Evolutionary conservation across 1,140 invertebrate species (phyloP).

Genomic region (Bradynema listronoti): DNA sequence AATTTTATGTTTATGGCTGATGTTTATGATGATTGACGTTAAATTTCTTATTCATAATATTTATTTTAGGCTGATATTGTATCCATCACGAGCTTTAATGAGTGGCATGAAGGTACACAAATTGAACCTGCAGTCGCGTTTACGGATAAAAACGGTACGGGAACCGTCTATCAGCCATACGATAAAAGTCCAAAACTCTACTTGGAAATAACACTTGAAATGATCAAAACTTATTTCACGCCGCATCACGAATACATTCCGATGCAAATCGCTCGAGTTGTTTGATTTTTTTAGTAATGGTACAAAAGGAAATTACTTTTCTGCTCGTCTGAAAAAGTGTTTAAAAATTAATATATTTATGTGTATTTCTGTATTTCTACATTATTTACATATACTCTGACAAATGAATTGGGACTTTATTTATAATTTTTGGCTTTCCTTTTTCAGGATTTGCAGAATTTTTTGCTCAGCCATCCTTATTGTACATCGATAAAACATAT

Average conservation of each 20-base stretch:
- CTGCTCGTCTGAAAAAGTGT: too few species aligned
- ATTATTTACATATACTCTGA: too few species aligned
- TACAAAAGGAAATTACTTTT: too few species aligned
- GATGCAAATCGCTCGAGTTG: slow-evolving; percentile 33
- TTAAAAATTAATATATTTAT: too few species aligned
- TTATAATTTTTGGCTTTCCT: too few species aligned
- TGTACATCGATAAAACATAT: too few species aligned
- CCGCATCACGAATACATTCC: slow-evolving; percentile 45
- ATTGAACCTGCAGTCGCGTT: slow-evolving; percentile 60
- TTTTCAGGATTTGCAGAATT: too few species aligned
- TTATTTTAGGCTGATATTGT: slow-evolving; percentile 51
- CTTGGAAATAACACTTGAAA: slow-evolving; percentile 44
- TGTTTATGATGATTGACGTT: neutral
- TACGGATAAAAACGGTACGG: slow-evolving; percentile 26
- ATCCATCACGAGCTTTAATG: slow-evolving; percentile 63
- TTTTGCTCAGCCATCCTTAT: too few species aligned
- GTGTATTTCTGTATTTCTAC: too few species aligned
- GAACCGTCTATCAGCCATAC: slow-evolving; percentile 27
- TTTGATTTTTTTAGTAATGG: too few species aligned
- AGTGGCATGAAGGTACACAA: slow-evolving; percentile 64
- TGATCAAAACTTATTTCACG: slow-evolving; percentile 46
- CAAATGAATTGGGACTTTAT: too few species aligned
- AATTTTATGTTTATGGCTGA: neutral
- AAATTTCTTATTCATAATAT: slow-evolving; percentile 1
- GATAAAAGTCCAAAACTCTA: slow-evolving; percentile 40